Base-by-base conservation (phyloP, 1,140 invertebrate species). In the Cylas formicarius region DNA sequence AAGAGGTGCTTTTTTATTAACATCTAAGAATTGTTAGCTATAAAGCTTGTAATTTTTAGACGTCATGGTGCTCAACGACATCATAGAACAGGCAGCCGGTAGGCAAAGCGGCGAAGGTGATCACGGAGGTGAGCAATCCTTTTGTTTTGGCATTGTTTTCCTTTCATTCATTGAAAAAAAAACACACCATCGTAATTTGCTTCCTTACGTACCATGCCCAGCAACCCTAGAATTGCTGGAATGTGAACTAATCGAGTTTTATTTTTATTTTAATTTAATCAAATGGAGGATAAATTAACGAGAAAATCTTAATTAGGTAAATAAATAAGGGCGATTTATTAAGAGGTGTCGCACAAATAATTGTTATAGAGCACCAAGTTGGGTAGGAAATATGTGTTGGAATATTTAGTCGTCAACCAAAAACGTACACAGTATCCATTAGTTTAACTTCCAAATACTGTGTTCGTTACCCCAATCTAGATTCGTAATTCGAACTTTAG, bases 31-130 rank as follows among this genome's bases (percentile, higher is more conserved):
- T n/a, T 7, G 9, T 38, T 13, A 24, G 19, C 9, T 5, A 5
- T 7, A 6, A 5, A 36, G 10, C 34, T 5, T 17, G 8, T 19
- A 13, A 34, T 39, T 51, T 78, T 13, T 70, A 97, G 93, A 97
- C 78, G 90, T 97, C 34, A 92, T 96, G 90, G 91, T 96, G 46
- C 71, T 97, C 53, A 95, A 94, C 67, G 91, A 97, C 66, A 94
- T 97, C 51, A 91, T 97, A 53, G 92, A 96, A 67, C 90, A 96
- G 74, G 92, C 90, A 20, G 88, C 86, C 48, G 86, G 85, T 50
- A 74, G 84, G 59, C 82, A 83, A 57, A 91, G 88, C 69, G 76
- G 80, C 65, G 78, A 80, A 27, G 87, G 85, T 60, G 88, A 92
- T 52, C 76, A 84, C 70, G 86, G 84, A 81, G 88, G 89, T 92